Evolutionary conservation across 2,113 vertebrate genomes (phyloP).

Genomic region (Xyrauchen texanus): DNA sequence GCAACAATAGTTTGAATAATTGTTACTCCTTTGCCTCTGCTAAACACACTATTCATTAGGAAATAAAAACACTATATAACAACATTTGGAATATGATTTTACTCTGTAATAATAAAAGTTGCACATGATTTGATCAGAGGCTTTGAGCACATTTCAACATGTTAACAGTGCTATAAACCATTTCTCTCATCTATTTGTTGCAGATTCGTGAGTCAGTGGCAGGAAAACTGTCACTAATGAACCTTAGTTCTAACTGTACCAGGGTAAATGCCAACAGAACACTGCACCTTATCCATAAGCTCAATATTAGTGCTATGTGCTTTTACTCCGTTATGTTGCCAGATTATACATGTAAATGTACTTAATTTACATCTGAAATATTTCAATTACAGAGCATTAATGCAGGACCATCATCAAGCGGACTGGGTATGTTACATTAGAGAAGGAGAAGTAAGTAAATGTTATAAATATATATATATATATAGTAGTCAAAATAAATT

Average conservation of each 20-base stretch:
- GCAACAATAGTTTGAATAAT: background rate
- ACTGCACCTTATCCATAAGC: background rate
- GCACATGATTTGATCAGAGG: too few relatives aligned
- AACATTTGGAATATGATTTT: too few relatives aligned
- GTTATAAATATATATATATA: too few relatives aligned
- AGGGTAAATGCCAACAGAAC: conserved; percentile 14
- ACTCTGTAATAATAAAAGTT: too few relatives aligned
- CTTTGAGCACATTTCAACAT: too few relatives aligned
- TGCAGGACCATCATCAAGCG: conserved; percentile 1
- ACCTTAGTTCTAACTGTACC: conserved; percentile 17
- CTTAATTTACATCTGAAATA: background rate
- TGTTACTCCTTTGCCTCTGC: background rate
- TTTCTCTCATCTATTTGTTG: background rate
- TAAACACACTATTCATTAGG: too few relatives aligned
- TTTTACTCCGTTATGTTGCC: too few relatives aligned
- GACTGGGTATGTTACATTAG: background rate
- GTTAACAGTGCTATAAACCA: too few relatives aligned
- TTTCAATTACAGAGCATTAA: conserved; percentile 8
- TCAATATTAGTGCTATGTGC: background rate
- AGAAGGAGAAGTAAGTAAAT: too few relatives aligned
- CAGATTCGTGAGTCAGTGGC: conserved; percentile 22
- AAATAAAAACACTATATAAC: too few relatives aligned
- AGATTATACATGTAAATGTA: background rate
- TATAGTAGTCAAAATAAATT: too few relatives aligned
- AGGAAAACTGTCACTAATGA: conserved; percentile 9